Evolutionary conservation across 2,888 invertebrate genomes (phyloP).

Genomic region (Physocephala rufipes): DNA sequence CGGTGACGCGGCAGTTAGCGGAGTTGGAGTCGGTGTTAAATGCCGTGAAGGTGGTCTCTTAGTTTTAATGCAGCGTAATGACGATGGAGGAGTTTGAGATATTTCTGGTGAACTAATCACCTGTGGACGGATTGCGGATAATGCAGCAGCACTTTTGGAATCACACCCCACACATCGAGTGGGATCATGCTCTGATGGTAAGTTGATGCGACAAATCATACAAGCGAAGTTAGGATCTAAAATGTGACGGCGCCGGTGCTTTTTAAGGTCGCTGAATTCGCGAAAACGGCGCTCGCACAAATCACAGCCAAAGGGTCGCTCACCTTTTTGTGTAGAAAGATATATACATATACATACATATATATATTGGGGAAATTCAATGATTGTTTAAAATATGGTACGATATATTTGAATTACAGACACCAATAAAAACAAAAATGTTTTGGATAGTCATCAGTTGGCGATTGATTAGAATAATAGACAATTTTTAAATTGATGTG

Average conservation of each 20-base stretch:
- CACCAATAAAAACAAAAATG: neutral
- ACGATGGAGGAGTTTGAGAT: conserved; percentile 35
- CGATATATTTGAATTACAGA: neutral
- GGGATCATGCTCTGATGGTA: conserved; percentile 58
- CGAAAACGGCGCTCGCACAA: conserved; percentile 63
- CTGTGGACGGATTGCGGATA: conserved; percentile 44
- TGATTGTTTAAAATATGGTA: neutral
- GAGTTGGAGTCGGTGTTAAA: conserved; percentile 29
- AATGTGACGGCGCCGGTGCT: conserved; percentile 61
- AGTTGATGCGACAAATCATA: conserved; percentile 59
- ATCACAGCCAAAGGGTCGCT: conserved; percentile 64
- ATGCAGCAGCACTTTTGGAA: conserved; percentile 51
- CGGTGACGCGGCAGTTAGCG: conserved; percentile 27
- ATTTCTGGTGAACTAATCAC: conserved; percentile 33
- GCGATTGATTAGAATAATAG: neutral
- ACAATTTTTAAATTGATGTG: neutral
- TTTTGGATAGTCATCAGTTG: neutral
- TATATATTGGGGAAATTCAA: neutral
- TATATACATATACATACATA: too few species aligned
- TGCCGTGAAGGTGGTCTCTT: conserved; percentile 33
- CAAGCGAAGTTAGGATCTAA: conserved; percentile 58
- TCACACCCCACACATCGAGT: conserved; percentile 61
- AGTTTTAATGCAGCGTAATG: neutral
- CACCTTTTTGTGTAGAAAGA: conserved; percentile 50
- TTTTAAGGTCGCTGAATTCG: conserved; percentile 64